phyloP scores from a whole-genome alignment of 53 echinoderm and acorn worm species.

The Antedon mediterranea region DNA sequence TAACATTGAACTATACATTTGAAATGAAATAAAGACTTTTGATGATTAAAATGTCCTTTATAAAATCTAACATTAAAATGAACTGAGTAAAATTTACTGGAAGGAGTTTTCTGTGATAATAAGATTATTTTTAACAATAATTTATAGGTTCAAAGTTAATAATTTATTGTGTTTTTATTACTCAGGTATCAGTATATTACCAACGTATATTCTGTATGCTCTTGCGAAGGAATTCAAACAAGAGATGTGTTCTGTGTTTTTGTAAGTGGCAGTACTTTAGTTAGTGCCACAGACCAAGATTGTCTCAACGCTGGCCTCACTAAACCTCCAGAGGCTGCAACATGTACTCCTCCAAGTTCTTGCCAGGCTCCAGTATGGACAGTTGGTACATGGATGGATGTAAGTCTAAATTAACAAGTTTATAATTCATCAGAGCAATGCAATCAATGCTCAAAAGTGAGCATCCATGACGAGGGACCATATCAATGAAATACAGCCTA shows the following conservation, averaged over 20 bases:
- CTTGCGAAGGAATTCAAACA: slow-evolving; percentile 51
- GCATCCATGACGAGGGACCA: too few species aligned
- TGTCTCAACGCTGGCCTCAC: slow-evolving; percentile 19
- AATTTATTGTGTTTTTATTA: background rate
- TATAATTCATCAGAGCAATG: background rate
- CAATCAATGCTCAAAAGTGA: too few species aligned
- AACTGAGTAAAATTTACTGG: too few species aligned
- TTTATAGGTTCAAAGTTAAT: too few species aligned
- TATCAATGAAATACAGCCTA: too few species aligned
- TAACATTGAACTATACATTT: too few species aligned
- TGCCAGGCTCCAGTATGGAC: slow-evolving; percentile 50
- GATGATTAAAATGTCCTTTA: too few species aligned
- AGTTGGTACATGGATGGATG: slow-evolving; percentile 17
- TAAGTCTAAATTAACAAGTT: slow-evolving; percentile 26
- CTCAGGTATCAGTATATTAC: slow-evolving; percentile 42
- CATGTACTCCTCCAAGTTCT: slow-evolving; percentile 30
- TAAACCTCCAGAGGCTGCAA: background rate
- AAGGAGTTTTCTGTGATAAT: too few species aligned
- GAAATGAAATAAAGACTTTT: too few species aligned
- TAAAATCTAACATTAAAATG: too few species aligned
- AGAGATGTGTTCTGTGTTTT: slow-evolving; percentile 47
- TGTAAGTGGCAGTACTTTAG: slow-evolving; percentile 9
- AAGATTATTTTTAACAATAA: too few species aligned
- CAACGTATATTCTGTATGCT: slow-evolving; percentile 28
- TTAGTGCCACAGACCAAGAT: slow-evolving; percentile 4